Conservation (phyloP, 92 coral and sea anemone species). For the Epizoanthus fatuus region DNA sequence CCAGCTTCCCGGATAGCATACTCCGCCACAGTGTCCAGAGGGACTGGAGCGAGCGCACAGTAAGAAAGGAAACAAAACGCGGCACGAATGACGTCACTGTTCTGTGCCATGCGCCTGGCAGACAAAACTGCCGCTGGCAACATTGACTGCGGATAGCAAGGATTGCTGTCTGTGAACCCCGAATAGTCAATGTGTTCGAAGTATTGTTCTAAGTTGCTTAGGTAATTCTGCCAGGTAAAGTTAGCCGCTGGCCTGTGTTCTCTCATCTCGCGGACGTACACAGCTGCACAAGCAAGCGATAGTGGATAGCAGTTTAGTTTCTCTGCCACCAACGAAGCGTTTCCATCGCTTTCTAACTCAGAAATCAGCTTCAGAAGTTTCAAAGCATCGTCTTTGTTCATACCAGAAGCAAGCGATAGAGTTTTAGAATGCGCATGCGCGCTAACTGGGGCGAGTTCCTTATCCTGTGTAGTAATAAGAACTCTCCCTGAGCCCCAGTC, state of each 20-base stretch:
- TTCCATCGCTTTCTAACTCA: slow-evolving; percentile 62
- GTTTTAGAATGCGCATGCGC: slow-evolving; percentile 73
- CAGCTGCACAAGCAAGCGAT: slow-evolving; percentile 94
- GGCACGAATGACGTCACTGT: slow-evolving; percentile 71
- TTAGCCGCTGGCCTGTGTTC: slow-evolving; percentile 82
- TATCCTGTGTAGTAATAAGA: slow-evolving; percentile 91
- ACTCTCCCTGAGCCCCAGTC: slow-evolving; percentile 89
- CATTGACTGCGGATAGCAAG: slow-evolving; percentile 91
- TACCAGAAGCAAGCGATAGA: slow-evolving; percentile 74
- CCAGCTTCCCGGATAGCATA: slow-evolving; percentile 61
- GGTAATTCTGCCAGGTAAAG: slow-evolving; percentile 83
- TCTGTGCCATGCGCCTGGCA: slow-evolving; percentile 91
- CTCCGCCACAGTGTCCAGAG: slow-evolving; percentile 82
- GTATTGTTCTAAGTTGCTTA: slow-evolving; percentile 63
- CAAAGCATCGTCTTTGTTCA: slow-evolving; percentile 83
- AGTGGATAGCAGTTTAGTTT: slow-evolving; percentile 83
- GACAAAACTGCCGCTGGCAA: slow-evolving; percentile 82
- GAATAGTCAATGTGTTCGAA: slow-evolving; percentile 79
- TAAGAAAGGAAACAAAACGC: slow-evolving; percentile 88
- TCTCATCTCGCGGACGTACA: slow-evolving; percentile 86
- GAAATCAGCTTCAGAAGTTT: slow-evolving; percentile 69
- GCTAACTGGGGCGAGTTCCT: slow-evolving; percentile 71
- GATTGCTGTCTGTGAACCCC: slow-evolving; percentile 79
- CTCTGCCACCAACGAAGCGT: slow-evolving; percentile 46
- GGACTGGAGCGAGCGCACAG: slow-evolving; percentile 89